Conservation (phyloP, 1,140 invertebrate genomes). For the Drosophila subpulchrella region DNA sequence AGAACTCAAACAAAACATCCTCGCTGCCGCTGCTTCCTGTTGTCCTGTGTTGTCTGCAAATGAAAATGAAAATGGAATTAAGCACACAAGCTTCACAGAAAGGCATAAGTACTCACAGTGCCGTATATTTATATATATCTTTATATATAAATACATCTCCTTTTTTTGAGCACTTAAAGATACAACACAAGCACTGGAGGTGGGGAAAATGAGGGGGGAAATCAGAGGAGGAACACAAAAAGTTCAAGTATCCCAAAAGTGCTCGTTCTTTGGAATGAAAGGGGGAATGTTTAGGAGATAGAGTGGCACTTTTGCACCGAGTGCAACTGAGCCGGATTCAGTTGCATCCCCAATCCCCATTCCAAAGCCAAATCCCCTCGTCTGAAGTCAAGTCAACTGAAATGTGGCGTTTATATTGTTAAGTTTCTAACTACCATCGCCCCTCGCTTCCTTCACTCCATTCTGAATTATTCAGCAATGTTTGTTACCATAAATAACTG, state of each 20-base stretch:
- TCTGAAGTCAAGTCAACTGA: constrained; percentile 39
- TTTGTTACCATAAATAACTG: constrained; percentile 37
- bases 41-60: constrained; percentile 44
- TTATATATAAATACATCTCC: background rate
- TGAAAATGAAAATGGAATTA: constrained; percentile 79
- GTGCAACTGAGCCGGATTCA: constrained; percentile 12
- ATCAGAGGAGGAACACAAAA: constrained; percentile 44
- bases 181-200: constrained; percentile 7
- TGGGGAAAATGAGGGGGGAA: background rate
- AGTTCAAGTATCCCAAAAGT: constrained; percentile 63
- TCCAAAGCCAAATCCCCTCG: background rate
- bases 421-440: constrained; percentile 14
- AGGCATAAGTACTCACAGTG: constrained; percentile 23
- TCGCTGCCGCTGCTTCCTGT: constrained; percentile 1
- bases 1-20: constrained; percentile 61
- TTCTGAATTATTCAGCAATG: constrained; percentile 33
- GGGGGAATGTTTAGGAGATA: background rate
- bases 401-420: constrained; percentile 62
- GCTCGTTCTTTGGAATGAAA: constrained; percentile 23
- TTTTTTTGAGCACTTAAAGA: constrained; percentile 26
- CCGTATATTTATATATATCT: background rate
- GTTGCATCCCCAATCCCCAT: constrained; percentile 24
- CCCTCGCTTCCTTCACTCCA: background rate
- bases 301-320: constrained; percentile 6
- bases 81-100: constrained; percentile 49